Evolutionary conservation across 2,888 invertebrate species (phyloP).

Genomic region (Xylocampa areola): DNA sequence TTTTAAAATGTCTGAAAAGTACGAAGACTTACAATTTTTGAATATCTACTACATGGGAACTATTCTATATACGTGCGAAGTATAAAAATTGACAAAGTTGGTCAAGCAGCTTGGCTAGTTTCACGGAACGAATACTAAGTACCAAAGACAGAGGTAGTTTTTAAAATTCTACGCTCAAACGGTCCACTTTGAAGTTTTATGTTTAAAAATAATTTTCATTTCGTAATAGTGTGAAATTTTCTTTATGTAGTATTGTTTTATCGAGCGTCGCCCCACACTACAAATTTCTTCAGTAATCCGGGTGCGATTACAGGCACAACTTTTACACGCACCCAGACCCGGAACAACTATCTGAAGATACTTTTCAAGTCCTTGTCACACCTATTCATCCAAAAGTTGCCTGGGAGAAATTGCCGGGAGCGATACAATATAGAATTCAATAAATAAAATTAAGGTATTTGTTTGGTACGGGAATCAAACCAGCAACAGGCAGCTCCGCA

Average conservation of each 20-base stretch:
- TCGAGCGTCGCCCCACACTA: too few relatives aligned
- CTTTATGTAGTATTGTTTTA: background rate
- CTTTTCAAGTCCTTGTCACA: too few relatives aligned
- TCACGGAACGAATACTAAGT: constrained; percentile 52
- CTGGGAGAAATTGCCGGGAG: too few relatives aligned
- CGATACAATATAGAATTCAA: too few relatives aligned
- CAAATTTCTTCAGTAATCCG: too few relatives aligned
- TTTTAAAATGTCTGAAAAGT: constrained; percentile 41
- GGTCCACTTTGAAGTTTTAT: constrained; percentile 29
- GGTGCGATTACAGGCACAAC: too few relatives aligned
- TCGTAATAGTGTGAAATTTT: constrained; percentile 16
- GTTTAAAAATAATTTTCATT: constrained; percentile 28
- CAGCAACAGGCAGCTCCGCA: too few relatives aligned
- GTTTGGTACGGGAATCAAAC: too few relatives aligned
- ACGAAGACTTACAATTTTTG: constrained; percentile 43
- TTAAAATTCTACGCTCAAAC: constrained; percentile 39
- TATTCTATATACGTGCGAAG: constrained; percentile 50
- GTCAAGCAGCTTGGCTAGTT: constrained; percentile 51
- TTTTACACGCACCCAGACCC: too few relatives aligned
- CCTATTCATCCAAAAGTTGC: too few relatives aligned
- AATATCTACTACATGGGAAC: constrained; percentile 33
- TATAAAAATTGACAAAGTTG: constrained; percentile 64
- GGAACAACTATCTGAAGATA: too few relatives aligned
- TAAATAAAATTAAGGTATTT: too few relatives aligned
- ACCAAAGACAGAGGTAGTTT: constrained; percentile 33